A percentile compares a stretch with the other conserved stretches of the same genome.
Evolutionary conservation across 2,113 vertebrate genomes (phyloP).

Genomic region (Mormyrus iriodes): DNA sequence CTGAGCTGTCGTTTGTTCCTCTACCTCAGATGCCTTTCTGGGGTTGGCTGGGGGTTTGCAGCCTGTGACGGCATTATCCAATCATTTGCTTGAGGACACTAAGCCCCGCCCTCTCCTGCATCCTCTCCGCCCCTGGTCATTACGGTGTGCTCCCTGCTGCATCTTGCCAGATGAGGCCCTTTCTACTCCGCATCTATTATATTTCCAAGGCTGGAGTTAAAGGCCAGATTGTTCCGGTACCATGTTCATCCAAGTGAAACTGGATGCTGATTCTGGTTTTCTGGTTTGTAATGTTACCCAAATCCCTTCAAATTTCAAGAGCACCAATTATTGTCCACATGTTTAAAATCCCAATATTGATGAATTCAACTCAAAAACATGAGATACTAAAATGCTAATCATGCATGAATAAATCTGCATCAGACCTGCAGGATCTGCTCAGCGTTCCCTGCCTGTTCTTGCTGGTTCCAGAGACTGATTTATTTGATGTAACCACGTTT

Average conservation of each 20-base stretch:
- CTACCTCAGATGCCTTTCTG: background rate
- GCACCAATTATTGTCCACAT: background rate
- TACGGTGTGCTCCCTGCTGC: background rate
- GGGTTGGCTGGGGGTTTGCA: background rate
- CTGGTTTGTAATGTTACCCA: background rate
- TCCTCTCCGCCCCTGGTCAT: background rate
- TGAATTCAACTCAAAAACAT: background rate
- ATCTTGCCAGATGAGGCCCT: background rate
- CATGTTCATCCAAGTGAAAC: background rate
- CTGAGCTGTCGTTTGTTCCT: background rate
- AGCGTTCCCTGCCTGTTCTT: background rate
- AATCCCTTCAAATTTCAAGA: background rate
- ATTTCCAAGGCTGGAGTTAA: background rate
- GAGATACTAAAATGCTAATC: background rate
- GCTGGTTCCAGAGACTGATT: background rate
- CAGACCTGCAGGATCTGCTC: background rate
- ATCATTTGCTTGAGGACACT: constrained; percentile 1
- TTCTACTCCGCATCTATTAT: background rate
- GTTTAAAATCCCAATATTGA: background rate
- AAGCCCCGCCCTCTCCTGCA: background rate
- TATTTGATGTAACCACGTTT: background rate
- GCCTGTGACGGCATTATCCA: background rate
- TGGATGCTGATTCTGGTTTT: background rate
- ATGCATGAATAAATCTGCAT: background rate
- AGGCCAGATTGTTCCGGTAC: background rate